Base-by-base conservation (phyloP, 2,797 vertebrate species). In the Ctenopoma multispine region DNA sequence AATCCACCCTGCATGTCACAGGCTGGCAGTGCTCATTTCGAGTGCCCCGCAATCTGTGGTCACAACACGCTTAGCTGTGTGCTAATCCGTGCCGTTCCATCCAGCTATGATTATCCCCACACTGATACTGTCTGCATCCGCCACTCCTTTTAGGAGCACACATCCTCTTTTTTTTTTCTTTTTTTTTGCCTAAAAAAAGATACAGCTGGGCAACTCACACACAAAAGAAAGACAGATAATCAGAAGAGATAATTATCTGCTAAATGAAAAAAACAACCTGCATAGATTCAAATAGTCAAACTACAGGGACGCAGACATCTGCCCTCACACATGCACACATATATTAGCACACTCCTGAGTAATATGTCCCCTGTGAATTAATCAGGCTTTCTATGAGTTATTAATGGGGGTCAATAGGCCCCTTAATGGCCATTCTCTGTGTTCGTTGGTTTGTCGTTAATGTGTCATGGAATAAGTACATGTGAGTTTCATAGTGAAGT, bases 11-110 rank as follows among this genome's bases (percentile, higher is more conserved):
- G 72, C 60, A 70, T 63, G 70, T 68, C 18, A 1, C 20, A 61
- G 70, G 71, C 83, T 40, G 75, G 78, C 72, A 67, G 47, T 76
- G 86, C 83, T 90, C 91, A 87, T 85, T 92, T 90, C 31, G 50
- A 89, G 80, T 88, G 83, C 83, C 68, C 80, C 17, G 27, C 89
- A 91, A 91, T 93, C 92, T 91, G 90, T 91, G 90, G 86, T 92
- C 89, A 93, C 89, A 92, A 91, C 87, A 87, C 89, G 91, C 76
- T 93, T 90, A 92, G 84, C 84, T 41, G 24, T 31, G 55, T 40
- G 72, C 70, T 92, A 94, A 94, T 93, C 89, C 85, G 60, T 58
- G 14, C 78, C 51, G 82, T 83, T 78, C 83, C 79, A 75, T 90
- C 87, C 86, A 87, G 78, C 79, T 50, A 81, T 80, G 83, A 87